A percentile compares a stretch with the other conserved stretches of the same genome.
Evolutionary conservation across 2,797 vertebrate species (phyloP).

Genomic region (Acrossocheilus wenchowensis): DNA sequence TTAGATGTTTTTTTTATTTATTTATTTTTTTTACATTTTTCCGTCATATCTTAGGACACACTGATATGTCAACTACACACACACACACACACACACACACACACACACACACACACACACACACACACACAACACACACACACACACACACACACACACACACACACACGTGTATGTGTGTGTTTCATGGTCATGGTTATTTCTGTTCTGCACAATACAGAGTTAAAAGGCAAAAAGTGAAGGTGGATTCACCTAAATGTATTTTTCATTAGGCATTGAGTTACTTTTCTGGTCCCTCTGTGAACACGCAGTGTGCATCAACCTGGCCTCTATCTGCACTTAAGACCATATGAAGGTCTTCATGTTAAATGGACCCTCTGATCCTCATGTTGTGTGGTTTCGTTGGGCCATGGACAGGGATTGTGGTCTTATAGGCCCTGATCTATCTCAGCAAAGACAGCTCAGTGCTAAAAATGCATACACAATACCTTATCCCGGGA

Average conservation of each 20-base stretch:
- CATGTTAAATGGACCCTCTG: conserved; percentile 58
- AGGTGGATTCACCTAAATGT: conserved; percentile 71
- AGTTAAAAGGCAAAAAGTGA: conserved; percentile 52
- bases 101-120: no score
- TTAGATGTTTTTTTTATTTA: no score
- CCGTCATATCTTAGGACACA: no score
- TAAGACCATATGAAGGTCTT: conserved; percentile 60
- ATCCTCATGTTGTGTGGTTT: conserved; percentile 6
- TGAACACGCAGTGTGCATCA: conserved; percentile 67
- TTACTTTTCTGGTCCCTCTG: conserved; percentile 62
- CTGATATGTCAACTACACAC: no score
- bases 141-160: no score
- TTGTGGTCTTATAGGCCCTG: background rate
- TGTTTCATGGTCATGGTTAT: conserved; percentile 53
- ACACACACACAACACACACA: no score
- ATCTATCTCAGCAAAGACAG: background rate
- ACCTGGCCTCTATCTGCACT: conserved; percentile 65
- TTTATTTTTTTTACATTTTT: no score
- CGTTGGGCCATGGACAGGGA: background rate
- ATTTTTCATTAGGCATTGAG: conserved; percentile 71
- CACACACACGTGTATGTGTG: no score
- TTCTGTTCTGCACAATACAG: conserved; percentile 66
- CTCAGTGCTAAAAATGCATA: background rate
- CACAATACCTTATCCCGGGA: background rate
- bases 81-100: no score